Base-by-base conservation (phyloP, 2,888 invertebrate species). In the Shargacucullia verbasci region DNA sequence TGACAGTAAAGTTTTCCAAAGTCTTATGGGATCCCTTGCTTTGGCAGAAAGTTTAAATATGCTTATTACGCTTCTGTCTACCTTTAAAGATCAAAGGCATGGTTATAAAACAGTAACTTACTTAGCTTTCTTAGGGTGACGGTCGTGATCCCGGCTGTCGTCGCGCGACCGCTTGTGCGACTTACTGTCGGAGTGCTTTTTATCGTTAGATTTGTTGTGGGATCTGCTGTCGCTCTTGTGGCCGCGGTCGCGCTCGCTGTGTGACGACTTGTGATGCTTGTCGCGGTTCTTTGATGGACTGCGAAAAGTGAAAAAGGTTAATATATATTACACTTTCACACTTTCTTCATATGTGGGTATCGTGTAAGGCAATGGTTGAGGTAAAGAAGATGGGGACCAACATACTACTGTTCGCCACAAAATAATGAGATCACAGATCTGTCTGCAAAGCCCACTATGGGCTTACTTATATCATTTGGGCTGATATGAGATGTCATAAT, bases 141-240 rank as follows among this genome's bases (percentile, higher is more conserved):
- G 95, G 57, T 91, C 94, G 59, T 94, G 94, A 40, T 97, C 97
- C 46, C 95, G 94, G 82, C 97, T 97, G 72, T 96, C 97, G 59
- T 97, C 97, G 20, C 97, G 95, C 35, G 96, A 95, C 39, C 98
- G 95, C 87, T 98, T 98, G 78, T 95, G 94, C 38, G 94, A 92
- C 69, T 86, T 86, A 75, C 88, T 86, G 70, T 73, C 66, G 47
- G 86, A 84, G 80, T 82, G 83, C 59, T 83, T 85, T 83, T 87
- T 92, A 81, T 88, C 87, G 77, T 86, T 91, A 76, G 90, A 89
- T 78, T 89, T 90, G 81, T 84, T 79, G 79, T 85, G 81, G 0
- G 83, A 82, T 58, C 83, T 80, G 73, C 79, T 69, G 61, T 77
- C 73, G 63, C 65, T 49, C 62, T 85, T 84, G 75, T 80, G 75